Conservation (phyloP, 2,888 invertebrate species). For the Sphecodes monilicornis region DNA sequence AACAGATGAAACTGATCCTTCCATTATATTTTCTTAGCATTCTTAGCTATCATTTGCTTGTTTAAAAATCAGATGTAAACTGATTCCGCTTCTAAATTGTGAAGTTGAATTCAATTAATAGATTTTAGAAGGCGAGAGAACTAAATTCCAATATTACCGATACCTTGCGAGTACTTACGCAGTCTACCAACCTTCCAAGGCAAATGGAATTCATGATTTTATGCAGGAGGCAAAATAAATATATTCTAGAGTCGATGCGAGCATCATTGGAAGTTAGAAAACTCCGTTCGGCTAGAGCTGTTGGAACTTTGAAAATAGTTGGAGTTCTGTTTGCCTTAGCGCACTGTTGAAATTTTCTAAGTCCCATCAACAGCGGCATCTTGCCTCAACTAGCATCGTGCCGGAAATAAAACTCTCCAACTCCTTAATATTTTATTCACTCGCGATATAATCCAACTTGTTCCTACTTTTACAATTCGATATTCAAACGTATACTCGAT, state of each 20-base stretch:
- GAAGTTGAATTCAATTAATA: not conserved
- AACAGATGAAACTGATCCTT: not conserved
- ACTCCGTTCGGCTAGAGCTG: not conserved
- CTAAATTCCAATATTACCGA: not conserved
- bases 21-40: not conserved
- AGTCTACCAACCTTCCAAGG: not conserved
- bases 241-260: not conserved
- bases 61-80: not conserved
- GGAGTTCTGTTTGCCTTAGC: not conserved
- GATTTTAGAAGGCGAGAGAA: not conserved
- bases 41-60: too few species aligned
- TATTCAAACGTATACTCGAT: not conserved
- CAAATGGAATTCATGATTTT: not conserved
- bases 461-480: not conserved
- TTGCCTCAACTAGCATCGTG: not conserved
- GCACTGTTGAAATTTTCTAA: not conserved
- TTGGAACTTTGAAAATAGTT: constrained; percentile 2
- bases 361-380: not conserved
- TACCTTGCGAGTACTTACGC: not conserved
- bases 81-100: not conserved
- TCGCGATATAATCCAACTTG: not conserved
- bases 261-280: not conserved
- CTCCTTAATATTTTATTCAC: too few species aligned
- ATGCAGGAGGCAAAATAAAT: not conserved
- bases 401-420: not conserved